phyloP scores from a whole-genome alignment of 2,888 invertebrate genomes.

The Drosophila subquinaria region DNA sequence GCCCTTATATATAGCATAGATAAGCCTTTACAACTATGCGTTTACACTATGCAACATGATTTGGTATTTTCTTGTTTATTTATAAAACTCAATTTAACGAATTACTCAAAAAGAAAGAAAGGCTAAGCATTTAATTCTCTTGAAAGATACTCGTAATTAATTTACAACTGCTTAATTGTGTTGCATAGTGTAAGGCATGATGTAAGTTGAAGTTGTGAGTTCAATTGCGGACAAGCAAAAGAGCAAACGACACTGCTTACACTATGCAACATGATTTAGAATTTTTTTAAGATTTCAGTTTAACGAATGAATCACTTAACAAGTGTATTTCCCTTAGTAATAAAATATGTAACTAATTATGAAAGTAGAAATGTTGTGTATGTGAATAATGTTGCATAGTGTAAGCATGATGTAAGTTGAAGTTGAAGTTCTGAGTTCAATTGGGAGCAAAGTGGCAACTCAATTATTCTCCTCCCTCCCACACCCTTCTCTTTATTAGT shows the following conservation, averaged over 20 bases:
- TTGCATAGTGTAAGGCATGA: no score
- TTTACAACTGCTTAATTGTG: no score
- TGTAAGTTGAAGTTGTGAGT: no score
- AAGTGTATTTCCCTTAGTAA: neutral
- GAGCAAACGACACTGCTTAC: neutral
- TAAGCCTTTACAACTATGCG: neutral
- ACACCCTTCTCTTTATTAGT: neutral
- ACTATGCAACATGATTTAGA: neutral
- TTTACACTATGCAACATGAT: constrained; percentile 28
- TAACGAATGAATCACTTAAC: neutral
- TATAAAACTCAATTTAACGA: neutral
- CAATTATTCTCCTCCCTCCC: constrained; percentile 8
- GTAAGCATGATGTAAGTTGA: constrained; percentile 32
- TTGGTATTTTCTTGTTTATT: neutral
- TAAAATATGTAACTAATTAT: no score
- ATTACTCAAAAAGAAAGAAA: neutral
- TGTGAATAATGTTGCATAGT: constrained; percentile 29
- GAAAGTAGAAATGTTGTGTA: neutral
- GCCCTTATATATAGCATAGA: neutral
- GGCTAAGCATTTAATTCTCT: no score
- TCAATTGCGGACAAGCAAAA: no score
- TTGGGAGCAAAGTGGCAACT: constrained; percentile 17
- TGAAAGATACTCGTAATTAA: no score
- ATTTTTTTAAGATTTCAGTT: neutral
- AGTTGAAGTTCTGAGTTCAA: neutral